Conservation (phyloP, 2,888 invertebrate genomes). For the Cerastoderma edule region DNA sequence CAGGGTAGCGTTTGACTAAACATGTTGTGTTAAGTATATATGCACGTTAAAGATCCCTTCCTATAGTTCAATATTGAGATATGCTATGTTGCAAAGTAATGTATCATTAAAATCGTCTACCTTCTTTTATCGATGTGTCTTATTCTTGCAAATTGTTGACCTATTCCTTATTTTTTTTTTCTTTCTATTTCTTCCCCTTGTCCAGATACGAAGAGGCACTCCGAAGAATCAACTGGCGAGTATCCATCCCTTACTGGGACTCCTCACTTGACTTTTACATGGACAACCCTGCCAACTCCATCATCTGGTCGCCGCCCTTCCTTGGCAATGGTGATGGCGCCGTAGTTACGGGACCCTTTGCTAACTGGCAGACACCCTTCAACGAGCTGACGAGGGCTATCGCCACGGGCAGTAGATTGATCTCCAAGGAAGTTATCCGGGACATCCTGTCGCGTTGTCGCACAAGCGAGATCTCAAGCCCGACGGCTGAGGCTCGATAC, state of each 20-base stretch:
- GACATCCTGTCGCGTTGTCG: constrained; percentile 58
- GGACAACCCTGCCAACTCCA: constrained; percentile 62
- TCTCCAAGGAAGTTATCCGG: constrained; percentile 57
- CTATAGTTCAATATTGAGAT: too few species aligned
- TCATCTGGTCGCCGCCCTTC: constrained; percentile 68
- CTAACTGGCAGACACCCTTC: constrained; percentile 68
- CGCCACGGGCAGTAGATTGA: constrained; percentile 62
- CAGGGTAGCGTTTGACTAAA: too few species aligned
- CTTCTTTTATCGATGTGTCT: too few species aligned
- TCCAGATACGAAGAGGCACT: constrained; percentile 73
- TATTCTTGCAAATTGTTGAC: too few species aligned
- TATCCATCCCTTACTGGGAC: constrained; percentile 76
- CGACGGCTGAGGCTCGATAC: constrained; percentile 35
- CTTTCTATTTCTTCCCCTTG: neutral
- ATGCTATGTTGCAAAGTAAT: too few species aligned
- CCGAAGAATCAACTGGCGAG: constrained; percentile 61
- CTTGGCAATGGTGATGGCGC: constrained; percentile 72
- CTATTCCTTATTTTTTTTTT: too few species aligned
- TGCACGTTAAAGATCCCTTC: too few species aligned
- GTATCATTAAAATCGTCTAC: too few species aligned
- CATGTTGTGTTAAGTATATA: too few species aligned
- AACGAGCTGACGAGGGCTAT: constrained; percentile 69
- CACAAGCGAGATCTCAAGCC: constrained; percentile 35
- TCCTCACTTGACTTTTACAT: constrained; percentile 67
- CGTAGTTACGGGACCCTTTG: constrained; percentile 72